These are phyloP conservation scores for Eulithis prunata DNA, from an alignment of 2,888 invertebrate genomes.

Conservation along the genomic window DNA sequence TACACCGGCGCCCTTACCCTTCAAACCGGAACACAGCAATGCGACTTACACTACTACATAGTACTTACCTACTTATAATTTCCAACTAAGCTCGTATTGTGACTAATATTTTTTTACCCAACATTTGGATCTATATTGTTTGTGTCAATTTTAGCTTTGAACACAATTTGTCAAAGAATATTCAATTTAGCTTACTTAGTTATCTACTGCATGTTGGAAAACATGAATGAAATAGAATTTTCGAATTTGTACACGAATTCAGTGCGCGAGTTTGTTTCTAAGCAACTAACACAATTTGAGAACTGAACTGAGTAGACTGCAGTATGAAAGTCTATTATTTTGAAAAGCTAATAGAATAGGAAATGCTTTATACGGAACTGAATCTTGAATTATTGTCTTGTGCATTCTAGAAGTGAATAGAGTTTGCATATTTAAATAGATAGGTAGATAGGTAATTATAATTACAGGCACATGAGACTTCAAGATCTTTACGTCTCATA, in stretches of 20 bases:
- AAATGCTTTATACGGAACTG: not conserved
- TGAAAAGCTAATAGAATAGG: conserved; percentile 9
- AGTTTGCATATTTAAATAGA: not conserved
- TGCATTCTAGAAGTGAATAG: not conserved
- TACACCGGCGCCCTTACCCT: too few species aligned
- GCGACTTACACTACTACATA: too few species aligned
- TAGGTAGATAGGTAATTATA: too few species aligned
- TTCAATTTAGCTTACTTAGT: not conserved
- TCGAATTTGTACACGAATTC: conserved; percentile 12
- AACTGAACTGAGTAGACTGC: conserved; percentile 14
- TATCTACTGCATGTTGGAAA: not conserved
- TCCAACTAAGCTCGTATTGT: too few species aligned
- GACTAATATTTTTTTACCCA: too few species aligned
- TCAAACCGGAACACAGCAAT: too few species aligned
- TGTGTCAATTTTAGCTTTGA: too few species aligned
- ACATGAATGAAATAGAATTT: conserved; percentile 18
- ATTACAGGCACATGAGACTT: too few species aligned
- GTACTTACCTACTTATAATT: too few species aligned
- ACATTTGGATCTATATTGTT: too few species aligned
- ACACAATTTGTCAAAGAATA: too few species aligned
- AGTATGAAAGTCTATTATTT: conserved; percentile 19
- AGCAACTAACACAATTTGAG: conserved; percentile 38
- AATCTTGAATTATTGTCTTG: not conserved
- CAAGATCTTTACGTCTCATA: too few species aligned
- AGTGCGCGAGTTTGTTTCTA: conserved; percentile 22